Percentiles rank a stretch among this genome's conserved stretches.
Conservation (phyloP, 1,140 invertebrate species). For the Drosophila pectinifera region DNA sequence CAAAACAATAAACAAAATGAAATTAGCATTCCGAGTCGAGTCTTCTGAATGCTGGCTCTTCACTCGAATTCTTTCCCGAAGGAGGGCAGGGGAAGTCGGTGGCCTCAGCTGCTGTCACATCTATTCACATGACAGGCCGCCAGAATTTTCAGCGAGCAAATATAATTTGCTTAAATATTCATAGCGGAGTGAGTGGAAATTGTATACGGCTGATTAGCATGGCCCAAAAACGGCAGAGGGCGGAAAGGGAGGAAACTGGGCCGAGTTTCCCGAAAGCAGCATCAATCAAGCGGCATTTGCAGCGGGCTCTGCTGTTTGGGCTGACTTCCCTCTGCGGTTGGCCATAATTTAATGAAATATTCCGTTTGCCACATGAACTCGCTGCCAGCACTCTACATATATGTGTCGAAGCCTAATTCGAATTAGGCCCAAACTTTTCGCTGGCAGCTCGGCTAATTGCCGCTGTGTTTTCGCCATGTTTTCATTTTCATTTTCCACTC, state of each 20-base stretch:
- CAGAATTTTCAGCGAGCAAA: conserved; percentile 56
- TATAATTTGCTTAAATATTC: conserved; percentile 78
- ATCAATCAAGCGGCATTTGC: conserved; percentile 72
- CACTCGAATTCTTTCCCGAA: conserved; percentile 1
- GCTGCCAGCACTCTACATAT: conserved; percentile 12
- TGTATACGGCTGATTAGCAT: conserved; percentile 69
- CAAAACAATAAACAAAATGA: conserved; percentile 81
- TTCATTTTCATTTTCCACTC: conserved; percentile 39
- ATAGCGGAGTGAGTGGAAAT: conserved; percentile 66
- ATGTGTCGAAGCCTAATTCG: conserved; percentile 43
- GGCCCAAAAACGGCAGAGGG: conserved; percentile 13
- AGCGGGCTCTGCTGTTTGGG: conserved; percentile 10
- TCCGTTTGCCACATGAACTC: conserved; percentile 61
- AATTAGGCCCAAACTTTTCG: conserved; percentile 62
- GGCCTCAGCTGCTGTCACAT: conserved; percentile 64
- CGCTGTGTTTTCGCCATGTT: conserved; percentile 30
- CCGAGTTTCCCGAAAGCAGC: conserved; percentile 38
- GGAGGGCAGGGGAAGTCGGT: background rate
- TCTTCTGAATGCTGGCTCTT: conserved; percentile 3
- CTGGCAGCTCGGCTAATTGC: conserved; percentile 65
- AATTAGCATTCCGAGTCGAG: conserved; percentile 67
- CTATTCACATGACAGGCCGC: conserved; percentile 36
- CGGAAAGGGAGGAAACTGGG: background rate
- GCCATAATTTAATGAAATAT: conserved; percentile 77
- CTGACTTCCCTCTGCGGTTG: conserved; percentile 37